A percentile compares a stretch with the other conserved stretches of the same genome.
These are phyloP conservation scores for Enteromius mattozi DNA, from an alignment of 2,797 vertebrate genomes.

Conservation along the genomic window DNA sequence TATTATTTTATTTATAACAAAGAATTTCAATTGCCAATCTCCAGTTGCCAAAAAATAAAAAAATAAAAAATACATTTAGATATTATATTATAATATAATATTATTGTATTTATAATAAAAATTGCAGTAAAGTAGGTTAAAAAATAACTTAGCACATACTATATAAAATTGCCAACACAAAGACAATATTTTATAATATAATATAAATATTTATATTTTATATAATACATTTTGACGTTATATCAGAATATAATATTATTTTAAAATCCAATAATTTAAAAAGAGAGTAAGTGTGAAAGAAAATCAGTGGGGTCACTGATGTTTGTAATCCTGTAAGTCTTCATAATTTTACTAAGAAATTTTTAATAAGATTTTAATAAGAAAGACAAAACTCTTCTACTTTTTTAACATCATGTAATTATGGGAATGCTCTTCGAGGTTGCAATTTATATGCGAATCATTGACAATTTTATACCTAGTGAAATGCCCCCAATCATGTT, in stretches of 20 bases:
- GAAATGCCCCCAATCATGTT: constrained; percentile 15
- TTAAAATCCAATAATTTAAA: not conserved
- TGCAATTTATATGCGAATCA: not conserved
- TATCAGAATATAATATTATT: not conserved
- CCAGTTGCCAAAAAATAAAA: not conserved
- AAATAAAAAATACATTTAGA: not conserved
- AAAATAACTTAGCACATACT: not conserved
- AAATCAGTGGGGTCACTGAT: not conserved
- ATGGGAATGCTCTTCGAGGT: not conserved
- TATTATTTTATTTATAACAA: not conserved
- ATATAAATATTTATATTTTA: not conserved
- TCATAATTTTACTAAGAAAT: not conserved
- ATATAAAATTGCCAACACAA: not conserved
- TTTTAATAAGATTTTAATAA: not conserved
- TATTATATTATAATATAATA: not conserved
- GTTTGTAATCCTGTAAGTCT: not conserved
- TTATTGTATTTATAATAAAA: not conserved
- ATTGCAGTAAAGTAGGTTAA: not conserved
- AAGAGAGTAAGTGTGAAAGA: not conserved
- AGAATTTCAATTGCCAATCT: too few species aligned
- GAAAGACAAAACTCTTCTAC: not conserved
- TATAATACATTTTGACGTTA: not conserved
- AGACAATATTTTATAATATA: not conserved
- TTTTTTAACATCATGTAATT: not conserved
- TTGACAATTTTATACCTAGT: not conserved